These are phyloP conservation scores for Eumeta japonica DNA, from an alignment of 1,140 invertebrate species.

Conservation along the genomic window DNA sequence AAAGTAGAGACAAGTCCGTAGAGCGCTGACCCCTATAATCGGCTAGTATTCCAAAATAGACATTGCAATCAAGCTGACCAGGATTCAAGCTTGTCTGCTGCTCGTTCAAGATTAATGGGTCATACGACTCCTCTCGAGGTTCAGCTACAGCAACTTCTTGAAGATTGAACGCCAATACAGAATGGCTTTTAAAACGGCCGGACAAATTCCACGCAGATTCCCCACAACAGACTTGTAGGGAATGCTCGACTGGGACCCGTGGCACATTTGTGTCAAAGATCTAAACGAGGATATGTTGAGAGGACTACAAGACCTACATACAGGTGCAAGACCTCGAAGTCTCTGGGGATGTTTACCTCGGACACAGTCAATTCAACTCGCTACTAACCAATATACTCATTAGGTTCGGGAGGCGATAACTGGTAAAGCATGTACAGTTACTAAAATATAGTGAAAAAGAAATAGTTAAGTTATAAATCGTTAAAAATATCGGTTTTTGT, in stretches of 20 bases:
- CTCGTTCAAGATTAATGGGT: constrained; percentile 4
- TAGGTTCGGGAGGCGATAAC: too few relatives aligned
- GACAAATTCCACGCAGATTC: constrained; percentile 1
- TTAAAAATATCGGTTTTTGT: too few relatives aligned
- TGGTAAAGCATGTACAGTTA: too few relatives aligned
- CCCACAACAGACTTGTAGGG: constrained; percentile 6
- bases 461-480: too few relatives aligned
- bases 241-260: constrained; percentile 3
- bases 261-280: constrained; percentile 4
- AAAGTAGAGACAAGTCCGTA: constrained; percentile 7
- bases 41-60: constrained; percentile 4
- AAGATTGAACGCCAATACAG: constrained; percentile 5
- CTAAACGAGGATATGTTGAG: constrained; percentile 5
- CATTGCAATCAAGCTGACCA: constrained; percentile 1
- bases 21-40: constrained; percentile 6
- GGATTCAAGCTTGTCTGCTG: constrained; percentile 7
- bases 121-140: constrained; percentile 1
- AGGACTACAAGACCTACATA: neutral
- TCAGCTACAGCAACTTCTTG: neutral
- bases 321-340: constrained; percentile 4
- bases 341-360: constrained; percentile 2
- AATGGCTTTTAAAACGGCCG: constrained; percentile 7
- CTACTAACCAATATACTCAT: neutral
- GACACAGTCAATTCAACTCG: constrained; percentile 3
- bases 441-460: too few relatives aligned